Conservation (phyloP, 2,113 vertebrate genomes). For the Pheucticus melanocephalus region DNA sequence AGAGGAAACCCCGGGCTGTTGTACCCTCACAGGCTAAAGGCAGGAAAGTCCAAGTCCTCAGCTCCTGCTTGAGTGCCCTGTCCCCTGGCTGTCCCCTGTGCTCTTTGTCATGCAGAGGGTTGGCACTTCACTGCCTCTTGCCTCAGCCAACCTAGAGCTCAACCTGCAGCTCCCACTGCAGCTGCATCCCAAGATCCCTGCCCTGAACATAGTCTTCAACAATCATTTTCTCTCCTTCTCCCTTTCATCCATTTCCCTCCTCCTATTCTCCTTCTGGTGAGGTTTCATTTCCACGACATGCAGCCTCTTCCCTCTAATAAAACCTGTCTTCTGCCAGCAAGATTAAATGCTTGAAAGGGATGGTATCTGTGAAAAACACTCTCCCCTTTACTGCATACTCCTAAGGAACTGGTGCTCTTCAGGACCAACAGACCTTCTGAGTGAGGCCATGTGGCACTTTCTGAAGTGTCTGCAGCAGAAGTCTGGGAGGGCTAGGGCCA, state of each 20-base stretch:
- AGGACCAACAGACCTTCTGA: neutral
- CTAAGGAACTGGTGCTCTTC: neutral
- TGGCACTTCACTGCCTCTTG: fast-evolving
- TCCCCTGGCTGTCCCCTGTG: neutral
- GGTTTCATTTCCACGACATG: neutral
- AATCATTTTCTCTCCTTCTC: neutral
- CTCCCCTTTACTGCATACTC: neutral
- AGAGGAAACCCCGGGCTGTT: neutral
- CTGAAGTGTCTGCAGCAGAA: neutral
- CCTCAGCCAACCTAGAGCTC: neutral
- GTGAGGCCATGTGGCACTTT: neutral
- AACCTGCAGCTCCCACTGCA: neutral
- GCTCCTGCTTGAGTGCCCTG: neutral
- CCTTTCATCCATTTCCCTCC: neutral
- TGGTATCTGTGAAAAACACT: neutral
- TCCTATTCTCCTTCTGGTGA: neutral
- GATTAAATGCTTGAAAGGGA: neutral
- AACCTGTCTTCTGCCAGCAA: neutral
- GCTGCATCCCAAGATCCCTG: fast-evolving
- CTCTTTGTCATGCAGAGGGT: neutral
- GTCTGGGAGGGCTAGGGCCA: neutral
- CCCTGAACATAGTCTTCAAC: neutral
- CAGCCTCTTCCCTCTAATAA: neutral
- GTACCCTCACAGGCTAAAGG: neutral
- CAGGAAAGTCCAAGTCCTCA: fast-evolving